These are phyloP conservation scores for Toxotes chatareus DNA, from an alignment of 2,113 vertebrate genomes.

Conservation along the genomic window DNA sequence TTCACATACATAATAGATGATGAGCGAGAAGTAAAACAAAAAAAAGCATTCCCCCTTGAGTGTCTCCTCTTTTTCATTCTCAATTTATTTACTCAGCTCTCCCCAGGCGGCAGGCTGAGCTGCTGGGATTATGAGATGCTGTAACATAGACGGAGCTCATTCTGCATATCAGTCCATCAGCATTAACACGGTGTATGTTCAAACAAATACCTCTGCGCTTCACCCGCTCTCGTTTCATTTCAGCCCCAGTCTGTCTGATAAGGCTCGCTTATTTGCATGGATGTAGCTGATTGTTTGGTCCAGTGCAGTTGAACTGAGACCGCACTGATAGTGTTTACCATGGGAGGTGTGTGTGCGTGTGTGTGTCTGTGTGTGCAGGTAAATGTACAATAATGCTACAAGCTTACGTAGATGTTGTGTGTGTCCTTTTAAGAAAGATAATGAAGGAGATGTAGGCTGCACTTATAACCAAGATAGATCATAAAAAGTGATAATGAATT, in stretches of 20 bases:
- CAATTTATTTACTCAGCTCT: slow-evolving; percentile 44
- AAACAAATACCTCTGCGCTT: slow-evolving; percentile 55
- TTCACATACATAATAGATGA: background rate
- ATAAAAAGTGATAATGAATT: background rate
- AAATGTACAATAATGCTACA: background rate
- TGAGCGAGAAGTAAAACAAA: background rate
- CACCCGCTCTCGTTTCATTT: slow-evolving; percentile 39
- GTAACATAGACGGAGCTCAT: slow-evolving; percentile 48
- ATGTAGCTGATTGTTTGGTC: slow-evolving; percentile 51
- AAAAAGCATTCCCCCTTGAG: slow-evolving; percentile 24
- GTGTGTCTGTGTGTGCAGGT: background rate
- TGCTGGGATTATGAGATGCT: slow-evolving; percentile 55
- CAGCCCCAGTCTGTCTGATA: slow-evolving; percentile 47
- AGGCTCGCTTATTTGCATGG: slow-evolving; percentile 54
- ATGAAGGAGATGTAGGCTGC: background rate
- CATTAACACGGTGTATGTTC: slow-evolving; percentile 51
- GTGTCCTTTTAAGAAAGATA: slow-evolving; percentile 2
- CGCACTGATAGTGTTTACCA: slow-evolving; percentile 32
- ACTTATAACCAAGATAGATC: background rate
- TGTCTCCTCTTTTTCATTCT: background rate
- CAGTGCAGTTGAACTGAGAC: slow-evolving; percentile 24
- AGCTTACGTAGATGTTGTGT: background rate
- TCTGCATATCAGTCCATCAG: slow-evolving; percentile 61
- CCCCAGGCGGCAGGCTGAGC: slow-evolving; percentile 39
- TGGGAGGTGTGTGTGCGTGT: slow-evolving; percentile 1